Evolutionary conservation across 2,797 vertebrate genomes (phyloP).

Genomic region (Gymnocypris eckloni): DNA sequence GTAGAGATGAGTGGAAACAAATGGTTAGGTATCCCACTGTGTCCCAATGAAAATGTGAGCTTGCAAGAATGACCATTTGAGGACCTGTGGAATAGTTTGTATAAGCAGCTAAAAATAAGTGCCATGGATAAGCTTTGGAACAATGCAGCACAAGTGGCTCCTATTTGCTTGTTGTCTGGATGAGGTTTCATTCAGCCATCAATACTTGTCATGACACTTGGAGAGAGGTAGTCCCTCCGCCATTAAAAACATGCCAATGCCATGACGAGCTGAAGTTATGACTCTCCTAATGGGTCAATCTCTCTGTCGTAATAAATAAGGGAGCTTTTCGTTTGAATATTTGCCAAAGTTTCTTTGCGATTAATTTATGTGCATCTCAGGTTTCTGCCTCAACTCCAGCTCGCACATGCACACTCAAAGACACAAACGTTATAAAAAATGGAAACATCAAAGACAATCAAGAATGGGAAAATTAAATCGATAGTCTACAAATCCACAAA

Average conservation of each 20-base stretch:
- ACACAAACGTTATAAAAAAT: constrained; percentile 14
- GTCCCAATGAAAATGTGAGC: constrained; percentile 44
- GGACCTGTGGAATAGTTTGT: constrained; percentile 70
- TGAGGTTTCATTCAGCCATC: constrained; percentile 67
- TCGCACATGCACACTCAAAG: constrained; percentile 40
- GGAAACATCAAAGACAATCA: constrained; percentile 7
- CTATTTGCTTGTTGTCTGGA: constrained; percentile 67
- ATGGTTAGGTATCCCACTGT: constrained; percentile 55
- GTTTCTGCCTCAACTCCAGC: constrained; percentile 51
- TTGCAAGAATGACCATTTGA: constrained; percentile 64
- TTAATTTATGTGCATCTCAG: constrained; percentile 60
- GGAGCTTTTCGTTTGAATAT: constrained; percentile 54
- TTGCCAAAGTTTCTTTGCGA: constrained; percentile 59
- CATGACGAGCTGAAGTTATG: constrained; percentile 56
- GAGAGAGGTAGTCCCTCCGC: constrained; percentile 44
- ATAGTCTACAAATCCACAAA: constrained; percentile 7
- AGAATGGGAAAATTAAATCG: neutral
- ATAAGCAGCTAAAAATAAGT: constrained; percentile 75
- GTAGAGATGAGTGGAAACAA: constrained; percentile 46
- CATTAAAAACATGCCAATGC: constrained; percentile 62
- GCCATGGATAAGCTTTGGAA: constrained; percentile 68
- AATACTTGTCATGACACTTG: constrained; percentile 63
- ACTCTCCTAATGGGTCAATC: constrained; percentile 63
- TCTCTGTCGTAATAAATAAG: constrained; percentile 63
- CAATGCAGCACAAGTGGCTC: constrained; percentile 71